Base-by-base conservation (phyloP, 2,113 vertebrate genomes). In the Carettochelys insculpta region DNA sequence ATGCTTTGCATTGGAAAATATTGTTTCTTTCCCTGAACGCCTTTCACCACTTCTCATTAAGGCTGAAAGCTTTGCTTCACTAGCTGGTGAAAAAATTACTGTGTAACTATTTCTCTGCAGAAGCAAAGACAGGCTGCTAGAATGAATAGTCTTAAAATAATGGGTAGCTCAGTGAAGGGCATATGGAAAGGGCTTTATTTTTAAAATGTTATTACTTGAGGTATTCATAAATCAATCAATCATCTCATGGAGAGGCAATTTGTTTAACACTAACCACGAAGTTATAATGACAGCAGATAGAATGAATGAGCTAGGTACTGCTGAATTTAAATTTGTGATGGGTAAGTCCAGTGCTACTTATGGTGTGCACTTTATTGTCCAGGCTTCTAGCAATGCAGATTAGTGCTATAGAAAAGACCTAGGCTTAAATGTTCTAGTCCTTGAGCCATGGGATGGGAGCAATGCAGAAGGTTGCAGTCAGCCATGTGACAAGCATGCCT, bases 161-260 rank as follows among this genome's bases (percentile, higher is more conserved):
- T 17, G 29, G 3, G 8, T 43, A 82, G 20, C n/a, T 91, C 22
- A 12, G 16, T 56, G n/a, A 9, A 86, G 50, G 12, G 65, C 2
- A 50, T 43, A 22, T 0, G 0, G 27, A 41, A 41, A 52, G 25
- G 11, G 58, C 58, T 75, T 75, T 75, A 29, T 45, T 75, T 75
- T 89, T 91, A n/a, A 45, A 1, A 16, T 73, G 29, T 8, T 85
- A 7, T 9, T 83, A 6, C 56, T 56, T 2, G 3, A 88, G 34
- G 48, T 45, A 19, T 5, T 73, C 41, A 34, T 76, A 53, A 77
- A 29, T 22, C 65, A 4, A n/a, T 81, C 34, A 43, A 4, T 2
- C 0, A 34, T 34, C 38, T 75, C 43, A 76, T 1, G 45, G 80
- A 79, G 76, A 24, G 8, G 17, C 22, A 81, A 8, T 78, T 83